Base-by-base conservation (phyloP, 1,140 invertebrate genomes). In the Drosophila ohnishii region DNA sequence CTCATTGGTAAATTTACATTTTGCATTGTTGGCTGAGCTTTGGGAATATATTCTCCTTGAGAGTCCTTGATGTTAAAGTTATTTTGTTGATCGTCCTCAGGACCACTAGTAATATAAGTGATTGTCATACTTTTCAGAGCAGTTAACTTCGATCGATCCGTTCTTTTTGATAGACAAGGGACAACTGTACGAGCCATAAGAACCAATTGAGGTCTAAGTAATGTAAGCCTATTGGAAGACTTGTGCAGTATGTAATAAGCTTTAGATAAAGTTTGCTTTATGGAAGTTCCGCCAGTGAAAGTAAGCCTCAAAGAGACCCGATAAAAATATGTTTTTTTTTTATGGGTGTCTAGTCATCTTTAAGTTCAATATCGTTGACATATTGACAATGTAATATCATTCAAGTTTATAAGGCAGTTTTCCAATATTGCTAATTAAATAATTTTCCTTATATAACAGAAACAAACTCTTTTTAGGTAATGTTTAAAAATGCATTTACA, bases 281-380 rank as follows among this genome's bases (percentile, higher is more conserved):
- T 40, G 30, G 61, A 32, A 22, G 34, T 59, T 34, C 56, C 37
- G 60, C 16, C 61, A 67, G 62, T 22, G 13, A 44, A 67, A 67
- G 61, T 65, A 67, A 65, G 45, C 61, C 45, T 30, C 44, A 42
- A 66, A 40, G 37, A 11, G 61, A 30, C 0, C 1, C 60, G 28
- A 50, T 50, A 67, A 50, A 48, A 50, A 10, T 30, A 3, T n/a
- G 2, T 7, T 7, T 14, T 11, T 7, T 7, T 22, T 56, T 55
- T 37, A 22, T 25, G 9, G 9, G 0, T 13, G 34, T n/a, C 19
- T 37, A 37, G 19, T 25, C 32, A 37, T 55, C 51, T 22, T 32
- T 11, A 62, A n/a, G n/a, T 13, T 28, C 19, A 1, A 30, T 35
- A 32, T 10, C 9, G 3, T 30, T 62, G 50, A 57, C 9, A 6